phyloP scores from a whole-genome alignment of 2,888 invertebrate genomes.

The Pachycephus smyrnensis region DNA sequence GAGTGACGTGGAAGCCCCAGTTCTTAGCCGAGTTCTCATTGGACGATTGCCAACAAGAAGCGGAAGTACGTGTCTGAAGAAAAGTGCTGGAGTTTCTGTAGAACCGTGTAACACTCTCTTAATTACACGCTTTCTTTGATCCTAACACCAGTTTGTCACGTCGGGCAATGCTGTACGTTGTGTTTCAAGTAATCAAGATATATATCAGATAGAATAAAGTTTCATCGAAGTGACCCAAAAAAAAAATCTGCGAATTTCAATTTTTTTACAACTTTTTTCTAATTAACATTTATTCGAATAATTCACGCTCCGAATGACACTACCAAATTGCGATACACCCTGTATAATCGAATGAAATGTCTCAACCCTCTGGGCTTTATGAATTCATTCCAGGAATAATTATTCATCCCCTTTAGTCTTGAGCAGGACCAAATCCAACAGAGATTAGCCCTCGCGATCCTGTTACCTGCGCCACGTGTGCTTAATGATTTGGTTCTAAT shows the following conservation, averaged over 20 bases:
- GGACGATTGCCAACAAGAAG: constrained; percentile 44
- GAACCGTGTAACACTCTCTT: constrained; percentile 22
- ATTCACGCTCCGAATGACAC: not conserved
- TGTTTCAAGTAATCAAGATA: not conserved
- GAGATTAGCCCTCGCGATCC: not conserved
- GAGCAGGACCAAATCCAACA: not conserved
- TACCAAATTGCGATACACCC: not conserved
- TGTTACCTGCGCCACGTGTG: not conserved
- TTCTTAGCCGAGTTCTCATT: constrained; percentile 47
- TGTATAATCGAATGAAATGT: not conserved
- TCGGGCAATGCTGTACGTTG: not conserved
- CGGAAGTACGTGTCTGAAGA: constrained; percentile 29
- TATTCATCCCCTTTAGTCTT: not conserved
- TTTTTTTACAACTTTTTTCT: too few relatives aligned
- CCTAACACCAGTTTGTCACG: not conserved
- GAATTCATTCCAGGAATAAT: not conserved
- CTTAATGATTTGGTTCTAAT: not conserved
- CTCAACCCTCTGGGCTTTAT: not conserved
- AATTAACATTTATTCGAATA: not conserved
- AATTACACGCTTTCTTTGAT: constrained; percentile 31
- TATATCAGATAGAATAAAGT: not conserved
- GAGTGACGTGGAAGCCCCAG: constrained; percentile 39
- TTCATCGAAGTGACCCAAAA: not conserved
- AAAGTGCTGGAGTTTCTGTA: constrained; percentile 15
- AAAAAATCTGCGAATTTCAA: not conserved